Conservation (phyloP, 2,113 vertebrate species). For the Paradoxurus hermaphroditus region DNA sequence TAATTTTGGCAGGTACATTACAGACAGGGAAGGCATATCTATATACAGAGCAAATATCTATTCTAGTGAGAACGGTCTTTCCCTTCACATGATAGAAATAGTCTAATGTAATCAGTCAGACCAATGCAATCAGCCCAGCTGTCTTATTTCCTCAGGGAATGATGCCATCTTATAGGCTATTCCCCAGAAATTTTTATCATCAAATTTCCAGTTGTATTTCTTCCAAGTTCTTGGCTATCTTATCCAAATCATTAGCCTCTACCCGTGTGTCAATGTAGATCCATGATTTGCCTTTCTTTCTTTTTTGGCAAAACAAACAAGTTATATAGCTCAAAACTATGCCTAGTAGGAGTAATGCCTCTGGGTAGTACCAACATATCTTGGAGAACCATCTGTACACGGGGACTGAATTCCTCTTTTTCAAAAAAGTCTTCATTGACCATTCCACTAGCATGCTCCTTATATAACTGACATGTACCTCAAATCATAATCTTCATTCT, state of each 20-base stretch:
- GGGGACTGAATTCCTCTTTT: background rate
- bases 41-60: background rate
- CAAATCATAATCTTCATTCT: background rate
- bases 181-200: background rate
- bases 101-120: background rate
- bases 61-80: background rate
- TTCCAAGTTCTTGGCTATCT: background rate
- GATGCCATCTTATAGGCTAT: background rate
- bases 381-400: background rate
- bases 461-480: background rate
- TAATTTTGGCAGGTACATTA: background rate
- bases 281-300: background rate
- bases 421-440: background rate
- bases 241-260: background rate
- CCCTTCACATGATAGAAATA: background rate
- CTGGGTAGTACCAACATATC: too few relatives aligned
- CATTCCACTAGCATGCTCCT: rapidly evolving
- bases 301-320: background rate
- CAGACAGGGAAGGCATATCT: background rate
- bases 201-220: background rate
- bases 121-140: background rate
- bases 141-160: background rate
- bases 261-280: rapidly evolving
- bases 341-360: background rate
- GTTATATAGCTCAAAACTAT: background rate